Evolutionary conservation across 2,888 invertebrate species (phyloP).

Genomic region (Tenodera sinensis): DNA sequence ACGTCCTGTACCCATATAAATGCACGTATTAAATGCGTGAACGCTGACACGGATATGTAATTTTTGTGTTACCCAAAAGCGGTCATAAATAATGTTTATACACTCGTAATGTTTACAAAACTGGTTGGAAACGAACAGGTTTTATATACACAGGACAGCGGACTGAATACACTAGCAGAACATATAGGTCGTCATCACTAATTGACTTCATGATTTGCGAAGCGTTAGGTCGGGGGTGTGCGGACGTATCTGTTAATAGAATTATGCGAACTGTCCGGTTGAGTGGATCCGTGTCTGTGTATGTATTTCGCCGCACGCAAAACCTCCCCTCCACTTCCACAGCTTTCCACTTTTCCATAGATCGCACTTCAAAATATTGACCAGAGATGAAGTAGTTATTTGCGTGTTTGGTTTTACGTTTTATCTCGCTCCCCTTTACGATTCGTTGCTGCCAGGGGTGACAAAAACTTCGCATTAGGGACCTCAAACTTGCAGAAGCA

Average conservation of each 20-base stretch:
- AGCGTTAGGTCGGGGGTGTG: not conserved
- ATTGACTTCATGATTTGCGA: not conserved
- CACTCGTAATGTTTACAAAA: not conserved
- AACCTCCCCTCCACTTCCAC: not conserved
- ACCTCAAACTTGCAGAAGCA: not conserved
- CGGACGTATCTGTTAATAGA: not conserved
- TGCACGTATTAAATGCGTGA: not conserved
- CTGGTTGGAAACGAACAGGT: not conserved
- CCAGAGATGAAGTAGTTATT: not conserved
- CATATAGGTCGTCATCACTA: not conserved
- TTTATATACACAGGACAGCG: not conserved
- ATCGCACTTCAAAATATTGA: not conserved
- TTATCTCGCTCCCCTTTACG: not conserved
- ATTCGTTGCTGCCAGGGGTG: not conserved
- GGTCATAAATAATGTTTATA: not conserved
- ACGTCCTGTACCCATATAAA: not conserved
- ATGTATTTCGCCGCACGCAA: not conserved
- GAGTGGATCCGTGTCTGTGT: not conserved
- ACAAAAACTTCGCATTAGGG: not conserved
- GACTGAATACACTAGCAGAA: not conserved
- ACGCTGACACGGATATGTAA: not conserved
- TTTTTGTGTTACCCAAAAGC: not conserved
- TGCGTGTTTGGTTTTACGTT: not conserved
- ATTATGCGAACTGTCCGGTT: not conserved
- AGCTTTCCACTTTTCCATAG: not conserved